Evolutionary conservation across 2,888 invertebrate species (phyloP).

Genomic region (Drosophila cognata): DNA sequence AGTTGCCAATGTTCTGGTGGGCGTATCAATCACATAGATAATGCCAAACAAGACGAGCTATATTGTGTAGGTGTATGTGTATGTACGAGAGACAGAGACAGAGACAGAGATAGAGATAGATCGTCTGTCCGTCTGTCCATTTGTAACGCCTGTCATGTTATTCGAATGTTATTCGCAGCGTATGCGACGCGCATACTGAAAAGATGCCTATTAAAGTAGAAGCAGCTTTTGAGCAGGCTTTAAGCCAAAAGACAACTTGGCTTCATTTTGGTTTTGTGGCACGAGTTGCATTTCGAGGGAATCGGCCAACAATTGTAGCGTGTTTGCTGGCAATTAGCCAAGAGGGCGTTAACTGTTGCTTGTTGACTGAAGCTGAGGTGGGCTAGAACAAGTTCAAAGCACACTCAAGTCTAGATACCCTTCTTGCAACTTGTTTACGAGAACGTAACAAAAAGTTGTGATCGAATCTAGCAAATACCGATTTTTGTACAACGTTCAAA

Average conservation of each 20-base stretch:
- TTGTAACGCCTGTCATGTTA: slow-evolving; percentile 66
- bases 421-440: not conserved
- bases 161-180: slow-evolving; percentile 60
- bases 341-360: slow-evolving; percentile 78
- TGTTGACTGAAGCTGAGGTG: slow-evolving; percentile 37
- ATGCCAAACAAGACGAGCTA: not conserved
- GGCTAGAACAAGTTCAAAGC: not conserved
- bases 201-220: slow-evolving; percentile 22
- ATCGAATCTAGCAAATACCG: not conserved
- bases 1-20: slow-evolving; percentile 58
- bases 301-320: slow-evolving; percentile 32
- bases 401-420: not conserved
- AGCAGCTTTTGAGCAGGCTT: slow-evolving; percentile 3
- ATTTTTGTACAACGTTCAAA: not conserved
- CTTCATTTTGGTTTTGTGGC: slow-evolving; percentile 19
- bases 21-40: slow-evolving; percentile 66
- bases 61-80: not conserved
- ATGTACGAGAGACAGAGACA: not conserved
- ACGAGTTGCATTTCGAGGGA: slow-evolving; percentile 27
- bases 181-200: slow-evolving; percentile 61
- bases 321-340: slow-evolving; percentile 62
- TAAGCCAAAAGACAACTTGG: slow-evolving; percentile 2
- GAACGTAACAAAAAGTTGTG: not conserved
- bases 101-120: not conserved
- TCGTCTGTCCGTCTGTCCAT: slow-evolving; percentile 23